Evolutionary conservation across 35 echinoderm and acorn worm species (phyloP), one percentile per base, ranked within the genome.

Genomic region (Chiridota heheva): DNA sequence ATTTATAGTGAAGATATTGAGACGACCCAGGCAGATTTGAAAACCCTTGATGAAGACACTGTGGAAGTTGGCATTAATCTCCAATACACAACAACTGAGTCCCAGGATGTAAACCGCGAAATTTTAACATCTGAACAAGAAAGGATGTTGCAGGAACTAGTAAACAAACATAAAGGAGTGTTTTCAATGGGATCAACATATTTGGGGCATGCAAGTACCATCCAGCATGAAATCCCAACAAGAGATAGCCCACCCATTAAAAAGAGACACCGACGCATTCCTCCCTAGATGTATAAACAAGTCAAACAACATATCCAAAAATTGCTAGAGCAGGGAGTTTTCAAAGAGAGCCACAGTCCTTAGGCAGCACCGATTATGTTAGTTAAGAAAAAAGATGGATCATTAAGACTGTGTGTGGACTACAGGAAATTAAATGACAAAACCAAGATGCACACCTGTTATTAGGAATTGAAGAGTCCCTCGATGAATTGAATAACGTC

Each of bases 301-400:
- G 83, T 91, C 2, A 91, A 91, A 42, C n/a, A 7, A 16, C 81
- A 90, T 25, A 26, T 90, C 15, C 40, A 65, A 40, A 70, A 85
- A 4, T 22, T 90, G 12, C 33, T 81, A 24, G 46, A 88, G 2
- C 28, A 58, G 56, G 86, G 76, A 2, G 61, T 68, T 51, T 71
- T 88, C 43, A 46, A 62, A 30, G 81, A 90, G 36, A 84, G 79
- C 0, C 17, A 58, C 31, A 86, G 58, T 0, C 76, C 89, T 37
- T 91, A 78, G 47, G 57, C 89, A 37, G 85, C 88, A 17, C 88
- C 88, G 4, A 67, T 78, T 7, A 74, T 86, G 0, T 79, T 70
- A 36, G 88, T 91, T 15, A 29, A 82, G 24, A 86, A 90, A 40
- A 91, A 86, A 60, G 73, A 85, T 63, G 72, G 70, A 41, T 35